phyloP scores from a whole-genome alignment of 92 coral and sea anemone genomes.

The Plumapathes pennacea region DNA sequence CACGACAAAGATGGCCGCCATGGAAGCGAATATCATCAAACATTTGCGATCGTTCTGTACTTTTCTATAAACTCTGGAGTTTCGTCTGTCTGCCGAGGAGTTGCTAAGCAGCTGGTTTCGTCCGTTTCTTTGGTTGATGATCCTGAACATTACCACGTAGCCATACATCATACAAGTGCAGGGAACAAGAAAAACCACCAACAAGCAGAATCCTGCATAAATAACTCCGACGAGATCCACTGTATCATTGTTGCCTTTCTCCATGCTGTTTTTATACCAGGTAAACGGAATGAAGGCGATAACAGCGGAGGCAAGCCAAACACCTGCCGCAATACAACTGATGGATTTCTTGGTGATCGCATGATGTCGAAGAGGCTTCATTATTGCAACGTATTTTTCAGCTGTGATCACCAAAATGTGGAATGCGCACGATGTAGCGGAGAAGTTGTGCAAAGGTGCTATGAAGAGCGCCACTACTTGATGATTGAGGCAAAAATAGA shows the following conservation, averaged over 20 bases:
- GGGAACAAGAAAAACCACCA: slow-evolving; percentile 60
- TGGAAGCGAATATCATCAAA: slow-evolving; percentile 44
- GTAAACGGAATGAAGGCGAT: slow-evolving; percentile 56
- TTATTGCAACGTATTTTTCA: slow-evolving; percentile 74
- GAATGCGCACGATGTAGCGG: slow-evolving; percentile 58
- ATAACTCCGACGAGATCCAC: slow-evolving; percentile 1
- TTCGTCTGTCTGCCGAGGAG: too few species aligned
- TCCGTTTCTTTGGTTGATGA: slow-evolving; percentile 21
- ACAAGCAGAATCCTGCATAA: slow-evolving; percentile 46
- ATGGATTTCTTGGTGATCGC: slow-evolving; percentile 44
- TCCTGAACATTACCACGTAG: slow-evolving; percentile 52
- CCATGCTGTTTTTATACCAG: slow-evolving; percentile 25
- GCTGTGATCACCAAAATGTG: slow-evolving; percentile 67
- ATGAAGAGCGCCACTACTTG: background rate
- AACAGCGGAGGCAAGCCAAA: slow-evolving; percentile 56
- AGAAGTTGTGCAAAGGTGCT: slow-evolving; percentile 17
- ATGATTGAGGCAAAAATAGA: background rate
- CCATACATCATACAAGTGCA: slow-evolving; percentile 61
- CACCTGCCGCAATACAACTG: slow-evolving; percentile 16
- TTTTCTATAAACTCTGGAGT: slow-evolving; percentile 1
- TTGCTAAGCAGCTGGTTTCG: background rate
- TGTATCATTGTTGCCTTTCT: background rate
- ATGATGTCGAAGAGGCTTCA: slow-evolving; percentile 62
- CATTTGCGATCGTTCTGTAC: slow-evolving; percentile 33
- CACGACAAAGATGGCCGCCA: slow-evolving; percentile 54